Base-by-base conservation (phyloP, 2,113 vertebrate species). In the Cavia porcellus region DNA sequence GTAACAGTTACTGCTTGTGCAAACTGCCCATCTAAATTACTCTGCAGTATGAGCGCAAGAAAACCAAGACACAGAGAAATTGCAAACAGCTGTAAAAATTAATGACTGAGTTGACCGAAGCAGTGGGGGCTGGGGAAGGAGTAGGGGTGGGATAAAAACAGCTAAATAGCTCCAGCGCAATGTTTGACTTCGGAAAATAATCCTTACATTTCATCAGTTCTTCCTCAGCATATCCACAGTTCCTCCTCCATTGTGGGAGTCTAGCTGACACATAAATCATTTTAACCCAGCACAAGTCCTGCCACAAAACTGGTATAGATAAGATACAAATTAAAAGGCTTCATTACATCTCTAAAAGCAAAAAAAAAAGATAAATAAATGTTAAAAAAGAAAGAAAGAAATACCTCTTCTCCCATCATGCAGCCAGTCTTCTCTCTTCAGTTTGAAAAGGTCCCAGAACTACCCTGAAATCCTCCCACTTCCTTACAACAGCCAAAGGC, bases 391-490 rank as follows among this genome's bases (percentile, higher is more conserved):
- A 97, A 97, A 45, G 10, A 85, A 96, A 98, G 89, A 98, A 98
- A 98, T 99, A 99, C 99, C 99, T 99, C 98, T 97, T 99, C 98
- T 99, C 97, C 99, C 99, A 99, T 99, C 97, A 98, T 98, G 98
- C 98, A 98, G 98, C 90, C 98, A 98, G 95, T 96, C 98, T 98
- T 96, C 94, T 98, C 97, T 97, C 98, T 98, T 97, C 98, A 98
- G 98, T 98, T 97, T 98, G 93, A 15, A 98, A 98, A 98, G 86
- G 93, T 98, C 98, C 98, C 98, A 98, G 96, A 95, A 55, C 42
- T 96, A 90, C 90, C 83, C 96, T 96, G 97, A 97, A 98, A 97
- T 98, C 98, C 98, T 98, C 98, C 98, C 98, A 98, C 98, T 99
- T 99, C 98, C 98, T 98, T 90, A 89, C 97, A 98, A 98, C 97